phyloP scores from a whole-genome alignment of 2,797 vertebrate species.

The Lacerta bilineata region DNA sequence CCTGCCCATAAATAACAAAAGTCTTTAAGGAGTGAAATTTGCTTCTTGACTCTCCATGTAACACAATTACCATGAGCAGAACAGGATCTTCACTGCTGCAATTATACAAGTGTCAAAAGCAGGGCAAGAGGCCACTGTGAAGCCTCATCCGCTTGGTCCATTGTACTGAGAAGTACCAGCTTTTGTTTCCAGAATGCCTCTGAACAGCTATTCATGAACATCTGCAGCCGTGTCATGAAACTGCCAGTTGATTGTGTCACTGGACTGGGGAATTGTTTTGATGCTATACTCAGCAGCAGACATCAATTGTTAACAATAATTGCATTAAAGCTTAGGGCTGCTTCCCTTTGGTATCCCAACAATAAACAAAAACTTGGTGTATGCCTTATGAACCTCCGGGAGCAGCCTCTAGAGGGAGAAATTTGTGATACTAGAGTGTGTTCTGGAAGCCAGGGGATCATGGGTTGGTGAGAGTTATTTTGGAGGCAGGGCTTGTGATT shows the following conservation, averaged over 20 bases:
- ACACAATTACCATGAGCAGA: constrained; percentile 1
- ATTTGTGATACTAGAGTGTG: neutral
- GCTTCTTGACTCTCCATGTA: neutral
- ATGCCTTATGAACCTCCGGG: neutral
- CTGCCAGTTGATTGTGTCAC: constrained; percentile 28
- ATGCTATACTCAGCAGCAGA: constrained; percentile 12
- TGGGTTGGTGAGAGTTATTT: neutral
- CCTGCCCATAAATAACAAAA: neutral
- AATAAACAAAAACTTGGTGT: neutral
- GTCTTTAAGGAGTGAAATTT: neutral
- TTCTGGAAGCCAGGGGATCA: neutral
- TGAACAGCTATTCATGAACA: constrained; percentile 41
- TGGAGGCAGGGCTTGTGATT: neutral
- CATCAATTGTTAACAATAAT: constrained; percentile 2
- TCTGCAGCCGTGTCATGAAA: constrained; percentile 26
- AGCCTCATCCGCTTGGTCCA: constrained; percentile 4
- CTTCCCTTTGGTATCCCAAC: neutral
- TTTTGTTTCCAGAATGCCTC: constrained; percentile 38
- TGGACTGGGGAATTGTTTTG: constrained; percentile 34
- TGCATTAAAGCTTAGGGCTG: neutral
- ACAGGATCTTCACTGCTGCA: neutral
- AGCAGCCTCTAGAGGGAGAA: neutral
- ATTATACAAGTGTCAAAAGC: constrained; percentile 10
- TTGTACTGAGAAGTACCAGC: constrained; percentile 27
- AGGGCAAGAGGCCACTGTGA: neutral